These are phyloP conservation scores for Silurus glanis DNA, from an alignment of 2,113 vertebrate genomes.

Conservation along the genomic window DNA sequence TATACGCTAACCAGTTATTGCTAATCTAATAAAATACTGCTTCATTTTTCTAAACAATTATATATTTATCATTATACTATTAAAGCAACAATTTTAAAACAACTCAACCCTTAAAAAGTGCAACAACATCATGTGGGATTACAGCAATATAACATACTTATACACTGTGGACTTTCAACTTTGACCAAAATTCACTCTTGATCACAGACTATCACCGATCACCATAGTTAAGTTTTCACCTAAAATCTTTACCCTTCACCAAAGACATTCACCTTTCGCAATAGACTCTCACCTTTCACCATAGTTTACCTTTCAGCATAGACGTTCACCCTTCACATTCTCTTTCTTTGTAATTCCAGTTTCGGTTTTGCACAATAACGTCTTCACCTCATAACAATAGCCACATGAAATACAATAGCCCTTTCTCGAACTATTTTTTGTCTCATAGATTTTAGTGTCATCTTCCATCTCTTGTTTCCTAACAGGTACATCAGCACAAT, in stretches of 20 bases:
- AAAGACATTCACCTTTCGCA: too few relatives aligned
- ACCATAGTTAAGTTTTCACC: too few relatives aligned
- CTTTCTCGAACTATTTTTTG: slow-evolving; percentile 38
- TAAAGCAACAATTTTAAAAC: neutral
- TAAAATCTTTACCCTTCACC: too few relatives aligned
- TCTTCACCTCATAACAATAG: slow-evolving; percentile 30
- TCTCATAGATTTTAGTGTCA: slow-evolving; percentile 34
- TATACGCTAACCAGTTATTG: neutral
- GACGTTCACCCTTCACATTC: slow-evolving; percentile 11
- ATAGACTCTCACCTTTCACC: too few relatives aligned
- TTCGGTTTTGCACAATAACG: slow-evolving; percentile 32
- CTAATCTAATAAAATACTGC: neutral
- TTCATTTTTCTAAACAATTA: neutral
- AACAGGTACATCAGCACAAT: slow-evolving; percentile 29
- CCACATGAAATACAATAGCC: slow-evolving; percentile 30
- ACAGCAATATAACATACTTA: neutral
- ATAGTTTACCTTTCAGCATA: neutral
- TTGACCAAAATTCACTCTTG: neutral
- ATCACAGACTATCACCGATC: too few relatives aligned
- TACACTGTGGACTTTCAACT: slow-evolving; percentile 7
- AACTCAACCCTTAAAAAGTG: neutral
- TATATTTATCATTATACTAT: neutral
- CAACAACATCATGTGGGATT: neutral
- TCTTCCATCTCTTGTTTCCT: slow-evolving; percentile 29
- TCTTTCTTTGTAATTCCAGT: slow-evolving; percentile 2